Evolutionary conservation across 2,797 vertebrate genomes (phyloP).

Genomic region (Peromyscus nudipes): DNA sequence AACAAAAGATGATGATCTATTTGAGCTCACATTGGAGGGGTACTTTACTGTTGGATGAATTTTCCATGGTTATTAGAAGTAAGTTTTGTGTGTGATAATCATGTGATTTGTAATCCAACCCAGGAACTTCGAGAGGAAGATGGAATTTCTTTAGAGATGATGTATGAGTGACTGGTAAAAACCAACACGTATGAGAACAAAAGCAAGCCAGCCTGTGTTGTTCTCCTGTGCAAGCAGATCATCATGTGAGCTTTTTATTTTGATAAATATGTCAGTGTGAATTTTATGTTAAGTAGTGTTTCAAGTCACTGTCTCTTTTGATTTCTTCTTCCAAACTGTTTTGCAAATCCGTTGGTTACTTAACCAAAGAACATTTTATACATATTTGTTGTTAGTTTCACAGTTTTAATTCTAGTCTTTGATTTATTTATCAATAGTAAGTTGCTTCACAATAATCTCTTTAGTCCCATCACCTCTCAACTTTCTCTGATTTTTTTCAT

Average conservation of each 20-base stretch:
- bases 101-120: background rate
- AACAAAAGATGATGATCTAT: background rate
- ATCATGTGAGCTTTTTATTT: too few relatives aligned
- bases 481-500: background rate
- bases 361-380: background rate
- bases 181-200: background rate
- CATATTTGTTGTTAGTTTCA: background rate
- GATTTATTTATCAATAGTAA: background rate
- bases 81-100: too few relatives aligned
- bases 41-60: background rate
- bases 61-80: background rate
- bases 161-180: background rate
- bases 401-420: background rate
- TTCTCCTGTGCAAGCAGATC: accelerated
- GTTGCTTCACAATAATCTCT: background rate
- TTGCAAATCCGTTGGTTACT: background rate
- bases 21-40: background rate
- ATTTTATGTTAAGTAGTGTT: background rate
- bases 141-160: background rate
- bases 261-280: background rate
- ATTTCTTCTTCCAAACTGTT: background rate
- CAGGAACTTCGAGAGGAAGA: background rate
- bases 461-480: background rate
- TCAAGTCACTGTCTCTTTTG: background rate
- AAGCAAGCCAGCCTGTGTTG: accelerated